Conservation (phyloP, 2,797 vertebrate species). For the Melanotaenia nigrans region DNA sequence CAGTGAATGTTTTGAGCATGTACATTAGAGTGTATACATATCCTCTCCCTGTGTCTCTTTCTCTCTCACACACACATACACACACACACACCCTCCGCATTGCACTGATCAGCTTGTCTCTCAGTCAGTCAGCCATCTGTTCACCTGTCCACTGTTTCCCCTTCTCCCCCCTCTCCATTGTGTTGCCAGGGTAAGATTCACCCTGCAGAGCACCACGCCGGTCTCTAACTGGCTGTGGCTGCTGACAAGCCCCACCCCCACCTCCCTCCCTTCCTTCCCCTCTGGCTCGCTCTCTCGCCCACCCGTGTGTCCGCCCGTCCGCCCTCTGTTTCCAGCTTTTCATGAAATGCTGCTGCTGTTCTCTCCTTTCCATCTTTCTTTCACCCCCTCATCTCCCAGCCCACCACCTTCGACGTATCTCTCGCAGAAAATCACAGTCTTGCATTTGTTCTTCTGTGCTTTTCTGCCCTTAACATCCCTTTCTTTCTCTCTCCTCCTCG, state of each 20-base stretch:
- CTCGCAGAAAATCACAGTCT: conserved; percentile 55
- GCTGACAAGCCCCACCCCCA: conserved; percentile 63
- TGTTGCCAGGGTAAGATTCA: conserved; percentile 85
- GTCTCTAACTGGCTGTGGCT: conserved; percentile 76
- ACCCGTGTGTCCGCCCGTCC: conserved; percentile 51
- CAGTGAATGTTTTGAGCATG: conserved; percentile 29
- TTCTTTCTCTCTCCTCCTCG: conserved; percentile 23
- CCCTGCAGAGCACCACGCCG: conserved; percentile 73
- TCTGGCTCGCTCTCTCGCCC: conserved; percentile 60
- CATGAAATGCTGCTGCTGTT: conserved; percentile 26
- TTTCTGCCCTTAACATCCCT: conserved; percentile 40
- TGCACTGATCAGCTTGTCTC: conserved; percentile 79
- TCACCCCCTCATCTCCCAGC: conserved; percentile 40
- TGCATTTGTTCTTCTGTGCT: conserved; percentile 42
- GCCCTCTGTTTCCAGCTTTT: conserved; percentile 60
- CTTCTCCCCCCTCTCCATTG: conserved; percentile 69
- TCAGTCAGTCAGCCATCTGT: conserved; percentile 80
- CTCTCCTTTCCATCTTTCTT: conserved; percentile 16
- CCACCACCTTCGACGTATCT: conserved; percentile 47
- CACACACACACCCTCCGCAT: conserved; percentile 36
- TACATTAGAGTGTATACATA: conserved; percentile 21
- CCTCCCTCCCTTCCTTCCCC: conserved; percentile 45
- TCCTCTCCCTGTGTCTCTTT: conserved; percentile 15
- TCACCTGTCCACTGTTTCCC: conserved; percentile 76
- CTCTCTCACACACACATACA: neutral